phyloP scores from a whole-genome alignment of 2,113 vertebrate genomes.

The Glaucidium brasilianum region DNA sequence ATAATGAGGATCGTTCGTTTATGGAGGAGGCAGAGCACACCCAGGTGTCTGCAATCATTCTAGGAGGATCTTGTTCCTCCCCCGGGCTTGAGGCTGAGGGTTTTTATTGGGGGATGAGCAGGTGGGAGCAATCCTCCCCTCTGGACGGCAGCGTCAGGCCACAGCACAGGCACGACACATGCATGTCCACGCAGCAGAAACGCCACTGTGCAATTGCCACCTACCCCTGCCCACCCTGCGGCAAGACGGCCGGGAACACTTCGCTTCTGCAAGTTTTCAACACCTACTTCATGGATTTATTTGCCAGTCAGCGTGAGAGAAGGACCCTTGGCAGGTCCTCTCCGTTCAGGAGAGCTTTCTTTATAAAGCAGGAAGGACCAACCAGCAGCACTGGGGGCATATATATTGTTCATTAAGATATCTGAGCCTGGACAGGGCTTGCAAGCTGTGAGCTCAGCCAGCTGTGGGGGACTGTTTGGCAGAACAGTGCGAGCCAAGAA shows the following conservation, averaged over 20 bases:
- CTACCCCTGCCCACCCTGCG: accelerated
- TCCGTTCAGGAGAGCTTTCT: accelerated
- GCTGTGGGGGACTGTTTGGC: not conserved
- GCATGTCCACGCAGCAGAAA: no score
- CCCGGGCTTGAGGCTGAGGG: accelerated
- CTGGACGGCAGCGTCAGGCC: not conserved
- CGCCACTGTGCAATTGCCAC: not conserved
- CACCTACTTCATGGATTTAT: not conserved
- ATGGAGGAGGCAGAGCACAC: accelerated
- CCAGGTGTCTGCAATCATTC: accelerated
- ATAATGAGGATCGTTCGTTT: accelerated
- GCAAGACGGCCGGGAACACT: accelerated
- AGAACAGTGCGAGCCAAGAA: not conserved
- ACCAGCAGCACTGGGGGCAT: not conserved
- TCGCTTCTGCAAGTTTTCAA: not conserved
- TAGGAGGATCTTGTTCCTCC: not conserved
- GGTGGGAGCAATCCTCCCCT: not conserved
- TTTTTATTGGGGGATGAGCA: not conserved
- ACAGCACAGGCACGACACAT: not conserved
- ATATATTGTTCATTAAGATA: not conserved
- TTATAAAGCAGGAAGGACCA: not conserved
- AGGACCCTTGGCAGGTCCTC: not conserved
- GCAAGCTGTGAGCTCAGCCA: not conserved
- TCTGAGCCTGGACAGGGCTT: not conserved
- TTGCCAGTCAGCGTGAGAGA: not conserved